Evolutionary conservation across 2,888 invertebrate genomes (phyloP).

Genomic region (Teleiodes luculella): DNA sequence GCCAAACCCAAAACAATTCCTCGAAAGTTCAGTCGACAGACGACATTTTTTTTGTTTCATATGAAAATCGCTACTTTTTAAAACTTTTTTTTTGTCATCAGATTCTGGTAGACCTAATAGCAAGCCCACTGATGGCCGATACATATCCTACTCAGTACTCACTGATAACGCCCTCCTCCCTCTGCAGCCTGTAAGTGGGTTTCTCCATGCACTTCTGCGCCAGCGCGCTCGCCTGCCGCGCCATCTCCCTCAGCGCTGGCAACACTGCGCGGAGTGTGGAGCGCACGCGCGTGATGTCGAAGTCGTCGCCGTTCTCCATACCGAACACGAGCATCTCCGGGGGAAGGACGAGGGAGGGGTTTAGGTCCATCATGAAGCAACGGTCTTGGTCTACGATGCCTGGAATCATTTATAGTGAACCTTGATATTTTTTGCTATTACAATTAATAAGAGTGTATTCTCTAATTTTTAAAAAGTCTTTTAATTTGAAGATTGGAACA

Average conservation of each 20-base stretch:
- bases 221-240: conserved; percentile 17
- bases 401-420: conserved; percentile 35
- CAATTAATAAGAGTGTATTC: no score
- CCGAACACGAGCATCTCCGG: conserved; percentile 76
- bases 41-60: no score
- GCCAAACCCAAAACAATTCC: no score
- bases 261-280: conserved; percentile 86
- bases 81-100: no score
- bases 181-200: conserved; percentile 86
- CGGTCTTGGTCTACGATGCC: conserved; percentile 89
- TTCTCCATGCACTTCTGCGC: conserved; percentile 81
- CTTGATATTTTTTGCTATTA: background rate
- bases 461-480: no score
- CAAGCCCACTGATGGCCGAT: no score
- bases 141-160: background rate
- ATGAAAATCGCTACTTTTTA: no score
- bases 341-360: conserved; percentile 85
- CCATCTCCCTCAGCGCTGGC: conserved; percentile 82
- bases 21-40: no score
- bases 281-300: conserved; percentile 86
- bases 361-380: conserved; percentile 95
- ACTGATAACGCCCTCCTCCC: conserved; percentile 80
- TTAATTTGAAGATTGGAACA: no score
- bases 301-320: conserved; percentile 87
- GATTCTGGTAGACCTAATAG: no score